Percentiles rank a stretch among this genome's conserved stretches.
These are phyloP conservation scores for Pachyrhynchus sulphureomaculatus DNA, from an alignment of 1,140 invertebrate species.

Conservation along the genomic window DNA sequence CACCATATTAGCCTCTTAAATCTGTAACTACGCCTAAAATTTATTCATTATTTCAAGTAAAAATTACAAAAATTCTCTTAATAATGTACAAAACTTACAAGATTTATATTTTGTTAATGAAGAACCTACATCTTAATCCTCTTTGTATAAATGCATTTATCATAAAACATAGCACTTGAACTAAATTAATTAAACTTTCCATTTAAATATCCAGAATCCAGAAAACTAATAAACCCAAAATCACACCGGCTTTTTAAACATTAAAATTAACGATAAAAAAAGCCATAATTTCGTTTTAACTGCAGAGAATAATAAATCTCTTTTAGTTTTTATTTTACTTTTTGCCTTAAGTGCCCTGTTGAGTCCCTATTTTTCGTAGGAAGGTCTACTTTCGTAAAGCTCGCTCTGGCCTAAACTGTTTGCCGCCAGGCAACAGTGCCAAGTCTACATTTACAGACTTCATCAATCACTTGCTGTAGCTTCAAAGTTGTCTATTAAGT, in stretches of 20 bases:
- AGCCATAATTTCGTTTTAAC: conserved; percentile 1
- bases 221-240: no score
- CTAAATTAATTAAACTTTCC: no score
- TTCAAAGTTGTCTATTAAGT: conserved; percentile 43
- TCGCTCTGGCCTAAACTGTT: conserved; percentile 26
- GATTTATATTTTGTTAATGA: no score
- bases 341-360: conserved; percentile 25
- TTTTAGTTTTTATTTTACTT: conserved; percentile 19
- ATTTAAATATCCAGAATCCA: no score
- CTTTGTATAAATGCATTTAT: no score
- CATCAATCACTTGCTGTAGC: conserved; percentile 43
- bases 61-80: no score
- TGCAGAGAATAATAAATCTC: conserved; percentile 20
- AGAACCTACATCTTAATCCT: no score
- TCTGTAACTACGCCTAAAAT: no score
- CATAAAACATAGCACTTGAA: not conserved
- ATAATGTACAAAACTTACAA: no score
- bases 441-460: conserved; percentile 44
- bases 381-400: conserved; percentile 5
- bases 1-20: no score
- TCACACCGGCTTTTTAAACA: not conserved
- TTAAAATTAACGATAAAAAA: conserved; percentile 6
- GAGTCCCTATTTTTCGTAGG: conserved; percentile 22
- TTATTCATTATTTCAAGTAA: no score
- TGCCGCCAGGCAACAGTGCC: conserved; percentile 37